Conservation (phyloP, 2,888 invertebrate species). For the Dynastes tityus region DNA sequence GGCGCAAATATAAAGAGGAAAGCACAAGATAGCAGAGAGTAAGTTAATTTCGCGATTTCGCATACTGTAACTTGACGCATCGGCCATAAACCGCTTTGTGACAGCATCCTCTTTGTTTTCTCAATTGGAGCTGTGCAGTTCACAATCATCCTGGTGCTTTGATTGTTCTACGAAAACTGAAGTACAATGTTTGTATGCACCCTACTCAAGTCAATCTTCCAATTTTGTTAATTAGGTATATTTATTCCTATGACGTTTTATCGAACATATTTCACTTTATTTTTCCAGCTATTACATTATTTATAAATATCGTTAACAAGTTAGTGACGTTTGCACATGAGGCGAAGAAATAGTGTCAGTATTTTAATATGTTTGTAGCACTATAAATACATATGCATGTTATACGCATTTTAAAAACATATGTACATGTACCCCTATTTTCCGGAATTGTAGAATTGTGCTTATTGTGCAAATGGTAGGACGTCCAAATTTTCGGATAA, state of each 20-base stretch:
- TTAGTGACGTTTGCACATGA: too few species aligned
- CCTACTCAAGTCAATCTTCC: neutral
- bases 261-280: neutral
- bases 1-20: neutral
- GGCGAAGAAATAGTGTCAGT: too few species aligned
- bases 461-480: too few species aligned
- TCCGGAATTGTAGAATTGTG: too few species aligned
- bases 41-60: neutral
- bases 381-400: too few species aligned
- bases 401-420: too few species aligned
- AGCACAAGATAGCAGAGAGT: neutral
- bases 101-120: constrained; percentile 2
- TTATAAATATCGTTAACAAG: too few species aligned
- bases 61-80: neutral
- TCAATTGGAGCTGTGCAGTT: neutral
- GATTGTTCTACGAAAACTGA: neutral
- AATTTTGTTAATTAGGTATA: neutral
- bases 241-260: neutral
- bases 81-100: neutral
- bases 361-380: too few species aligned
- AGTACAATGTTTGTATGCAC: neutral
- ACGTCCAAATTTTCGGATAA: too few species aligned
- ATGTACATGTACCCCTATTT: too few species aligned
- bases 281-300: neutral
- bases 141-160: neutral